Evolutionary conservation across 2,888 invertebrate genomes (phyloP).

Genomic region (Xanthostigma xanthostigma): DNA sequence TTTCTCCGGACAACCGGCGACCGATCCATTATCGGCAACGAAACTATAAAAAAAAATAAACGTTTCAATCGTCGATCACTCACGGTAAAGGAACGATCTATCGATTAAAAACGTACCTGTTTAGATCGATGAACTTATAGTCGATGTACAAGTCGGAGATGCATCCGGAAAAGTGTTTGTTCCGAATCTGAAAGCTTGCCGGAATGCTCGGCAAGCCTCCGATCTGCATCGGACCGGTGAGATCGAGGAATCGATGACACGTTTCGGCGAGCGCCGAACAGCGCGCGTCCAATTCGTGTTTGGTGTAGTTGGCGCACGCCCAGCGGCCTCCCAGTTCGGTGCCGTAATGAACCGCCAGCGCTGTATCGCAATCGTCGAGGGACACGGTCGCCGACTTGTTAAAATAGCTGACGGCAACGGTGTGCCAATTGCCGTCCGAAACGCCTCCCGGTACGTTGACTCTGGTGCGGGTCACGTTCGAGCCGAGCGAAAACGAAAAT

Average conservation of each 20-base stretch:
- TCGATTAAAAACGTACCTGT: constrained; percentile 33
- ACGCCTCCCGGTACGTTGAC: constrained; percentile 56
- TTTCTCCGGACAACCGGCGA: constrained; percentile 77
- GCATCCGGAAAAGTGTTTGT: constrained; percentile 78
- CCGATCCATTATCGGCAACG: constrained; percentile 81
- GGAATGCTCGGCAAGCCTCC: constrained; percentile 81
- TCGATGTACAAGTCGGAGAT: constrained; percentile 80
- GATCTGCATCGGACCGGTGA: constrained; percentile 83
- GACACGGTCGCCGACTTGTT: constrained; percentile 75
- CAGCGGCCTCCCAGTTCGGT: constrained; percentile 56
- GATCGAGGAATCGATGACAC: constrained; percentile 75
- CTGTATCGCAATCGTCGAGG: constrained; percentile 77
- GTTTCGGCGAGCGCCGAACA: constrained; percentile 64
- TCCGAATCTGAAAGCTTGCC: constrained; percentile 59
- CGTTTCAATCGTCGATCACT: not conserved
- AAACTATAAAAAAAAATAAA: constrained; percentile 33
- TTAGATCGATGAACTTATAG: constrained; percentile 72
- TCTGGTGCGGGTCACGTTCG: constrained; percentile 47
- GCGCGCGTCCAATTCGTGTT: constrained; percentile 55
- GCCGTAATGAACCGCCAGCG: constrained; percentile 56
- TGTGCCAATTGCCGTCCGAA: constrained; percentile 83
- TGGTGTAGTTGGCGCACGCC: constrained; percentile 69
- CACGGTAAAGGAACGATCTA: not conserved
- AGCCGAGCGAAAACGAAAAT: constrained; percentile 82
- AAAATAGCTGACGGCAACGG: constrained; percentile 66